Base-by-base conservation (phyloP, 2,888 invertebrate genomes). In the Miltochrista miniata region DNA sequence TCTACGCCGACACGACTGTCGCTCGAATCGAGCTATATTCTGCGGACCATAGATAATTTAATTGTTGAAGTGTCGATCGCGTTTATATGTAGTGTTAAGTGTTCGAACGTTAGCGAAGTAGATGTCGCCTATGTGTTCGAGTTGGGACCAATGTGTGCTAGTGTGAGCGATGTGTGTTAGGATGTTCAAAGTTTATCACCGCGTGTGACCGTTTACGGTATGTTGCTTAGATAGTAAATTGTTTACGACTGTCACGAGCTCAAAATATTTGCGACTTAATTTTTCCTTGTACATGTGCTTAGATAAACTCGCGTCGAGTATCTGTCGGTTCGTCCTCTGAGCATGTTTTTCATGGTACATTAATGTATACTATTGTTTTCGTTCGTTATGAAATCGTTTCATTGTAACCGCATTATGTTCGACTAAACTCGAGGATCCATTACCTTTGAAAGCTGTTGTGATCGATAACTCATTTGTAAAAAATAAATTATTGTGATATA, bases 401-500 rank as follows among this genome's bases (percentile, higher is more conserved):
- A 78, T 79, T 79, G 13, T 85, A 83, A 81, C 79, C 68, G 72
- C 74, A 74, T 76, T 68, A 74, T 72, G 76, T 68, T 79, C 74
- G 79, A 83, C 79, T 84, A 67, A 83, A 81, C 80, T 79, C 72
- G 79, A 81, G 75, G 73, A 79, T 59, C 56, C 61, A 63, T 78
- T 79, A 77, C 82, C 75, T 84, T 83, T 85, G 82, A 83, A 83
- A 87, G 81, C 83, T 87, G 85, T 87, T 87, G 87, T 89, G 88
- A 88, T 83, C 84, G 82, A 81, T 87, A 83, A 86, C 83, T 87
- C 85, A 85, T 87, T 91, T 91, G 91, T 92, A 90, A 90, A 88
- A 76, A 92, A 92, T 92, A 91, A 92, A 92, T 92, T 92, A 92
- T 92, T 92, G 92, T 91, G 92, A 92, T 92, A 92, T 80, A 90